phyloP scores from a whole-genome alignment of 2,113 vertebrate species.

The Zosterops japonicus region DNA sequence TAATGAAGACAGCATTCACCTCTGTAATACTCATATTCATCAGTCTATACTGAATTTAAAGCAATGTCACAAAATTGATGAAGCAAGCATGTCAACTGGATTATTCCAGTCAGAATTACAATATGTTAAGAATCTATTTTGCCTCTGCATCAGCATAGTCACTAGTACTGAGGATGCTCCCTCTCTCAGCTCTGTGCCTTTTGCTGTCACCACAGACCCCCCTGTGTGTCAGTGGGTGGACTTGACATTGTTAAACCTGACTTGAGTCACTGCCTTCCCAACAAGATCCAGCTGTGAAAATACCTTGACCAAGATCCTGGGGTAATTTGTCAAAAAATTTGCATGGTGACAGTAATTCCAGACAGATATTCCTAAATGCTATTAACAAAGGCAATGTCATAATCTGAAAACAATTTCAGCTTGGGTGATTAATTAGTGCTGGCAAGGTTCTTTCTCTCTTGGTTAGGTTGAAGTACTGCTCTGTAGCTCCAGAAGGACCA shows the following conservation, averaged over 20 bases:
- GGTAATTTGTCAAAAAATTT: slow-evolving; percentile 47
- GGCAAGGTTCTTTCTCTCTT: background rate
- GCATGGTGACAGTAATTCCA: background rate
- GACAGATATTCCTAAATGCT: slow-evolving; percentile 4
- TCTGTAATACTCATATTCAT: background rate
- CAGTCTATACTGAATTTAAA: background rate
- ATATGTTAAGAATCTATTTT: background rate
- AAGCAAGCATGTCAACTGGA: background rate
- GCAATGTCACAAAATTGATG: background rate
- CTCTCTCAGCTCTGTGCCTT: background rate
- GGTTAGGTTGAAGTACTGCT: background rate
- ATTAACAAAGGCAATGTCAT: background rate
- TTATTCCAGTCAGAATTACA: background rate
- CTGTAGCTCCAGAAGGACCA: background rate
- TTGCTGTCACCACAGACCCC: background rate
- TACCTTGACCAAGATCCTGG: background rate
- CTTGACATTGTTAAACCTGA: background rate
- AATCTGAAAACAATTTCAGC: slow-evolving; percentile 1
- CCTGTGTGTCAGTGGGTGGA: background rate
- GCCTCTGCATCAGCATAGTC: background rate
- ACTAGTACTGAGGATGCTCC: rapidly evolving
- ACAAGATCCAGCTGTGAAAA: background rate
- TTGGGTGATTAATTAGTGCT: slow-evolving; percentile 2
- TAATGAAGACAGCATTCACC: background rate
- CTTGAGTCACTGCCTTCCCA: background rate